Conservation (phyloP, 2,797 vertebrate species). For the Macropus fuliginosus region DNA sequence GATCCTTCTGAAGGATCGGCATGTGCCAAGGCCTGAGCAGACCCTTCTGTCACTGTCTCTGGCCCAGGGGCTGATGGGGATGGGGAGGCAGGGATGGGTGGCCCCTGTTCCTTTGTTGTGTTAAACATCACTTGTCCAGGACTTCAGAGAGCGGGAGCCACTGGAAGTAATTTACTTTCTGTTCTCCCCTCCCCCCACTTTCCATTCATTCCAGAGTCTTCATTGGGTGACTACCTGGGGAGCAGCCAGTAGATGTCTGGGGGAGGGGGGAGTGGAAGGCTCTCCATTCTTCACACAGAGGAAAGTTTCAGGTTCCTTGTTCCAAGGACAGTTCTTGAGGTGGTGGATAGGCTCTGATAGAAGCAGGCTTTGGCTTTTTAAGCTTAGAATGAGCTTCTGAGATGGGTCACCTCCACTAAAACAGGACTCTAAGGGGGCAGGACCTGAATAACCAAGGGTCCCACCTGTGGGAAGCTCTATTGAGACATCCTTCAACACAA, state of each 20-base stretch:
- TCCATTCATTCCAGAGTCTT: conserved; percentile 58
- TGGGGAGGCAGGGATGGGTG: neutral
- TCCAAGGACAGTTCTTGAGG: neutral
- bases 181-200: conserved; percentile 64
- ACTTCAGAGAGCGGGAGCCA: neutral
- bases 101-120: conserved; percentile 7
- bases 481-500: neutral
- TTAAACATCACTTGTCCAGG: conserved; percentile 29
- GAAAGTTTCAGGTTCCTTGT: neutral
- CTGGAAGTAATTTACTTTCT: conserved; percentile 50
- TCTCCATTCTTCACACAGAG: neutral
- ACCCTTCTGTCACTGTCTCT: neutral
- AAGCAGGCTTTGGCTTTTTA: too few relatives aligned
- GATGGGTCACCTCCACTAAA: neutral
- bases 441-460: neutral
- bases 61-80: neutral
- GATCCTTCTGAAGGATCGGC: neutral
- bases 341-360: neutral
- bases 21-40: neutral
- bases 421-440: neutral
- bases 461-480: neutral
- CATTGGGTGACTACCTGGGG: conserved; percentile 53
- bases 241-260: neutral
- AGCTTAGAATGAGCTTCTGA: neutral
- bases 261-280: too few relatives aligned